Conservation (phyloP, 2,797 vertebrate genomes). For the Pyrrhura leucotis region DNA sequence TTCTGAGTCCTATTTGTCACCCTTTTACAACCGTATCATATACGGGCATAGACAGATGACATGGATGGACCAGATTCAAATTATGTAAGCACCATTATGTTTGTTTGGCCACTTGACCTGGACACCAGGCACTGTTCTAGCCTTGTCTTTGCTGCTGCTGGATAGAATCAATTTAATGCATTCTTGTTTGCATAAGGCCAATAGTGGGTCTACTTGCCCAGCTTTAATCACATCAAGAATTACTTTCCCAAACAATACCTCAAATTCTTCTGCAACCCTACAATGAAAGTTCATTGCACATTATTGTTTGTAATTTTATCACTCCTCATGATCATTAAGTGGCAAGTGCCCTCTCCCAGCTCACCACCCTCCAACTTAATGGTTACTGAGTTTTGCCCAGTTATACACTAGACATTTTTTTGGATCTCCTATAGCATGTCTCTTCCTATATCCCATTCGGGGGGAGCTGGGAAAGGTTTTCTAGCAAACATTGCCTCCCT, state of each 20-base stretch:
- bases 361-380: background rate
- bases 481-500: background rate
- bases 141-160: background rate
- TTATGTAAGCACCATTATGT: background rate
- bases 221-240: background rate
- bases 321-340: background rate
- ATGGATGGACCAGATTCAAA: background rate
- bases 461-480: background rate
- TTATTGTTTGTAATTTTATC: background rate
- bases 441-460: background rate
- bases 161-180: background rate
- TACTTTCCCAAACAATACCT: background rate
- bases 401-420: background rate
- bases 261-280: background rate
- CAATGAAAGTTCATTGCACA: background rate
- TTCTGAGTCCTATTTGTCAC: background rate
- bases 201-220: accelerated
- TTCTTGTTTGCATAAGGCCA: background rate
- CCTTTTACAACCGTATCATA: background rate
- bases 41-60: background rate
- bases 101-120: background rate
- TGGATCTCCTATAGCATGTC: background rate
- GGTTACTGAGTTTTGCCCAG: background rate
- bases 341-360: background rate
- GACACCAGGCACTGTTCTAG: background rate